Base-by-base conservation (phyloP, 2,113 vertebrate genomes). In the Epinephelus fuscoguttatus region DNA sequence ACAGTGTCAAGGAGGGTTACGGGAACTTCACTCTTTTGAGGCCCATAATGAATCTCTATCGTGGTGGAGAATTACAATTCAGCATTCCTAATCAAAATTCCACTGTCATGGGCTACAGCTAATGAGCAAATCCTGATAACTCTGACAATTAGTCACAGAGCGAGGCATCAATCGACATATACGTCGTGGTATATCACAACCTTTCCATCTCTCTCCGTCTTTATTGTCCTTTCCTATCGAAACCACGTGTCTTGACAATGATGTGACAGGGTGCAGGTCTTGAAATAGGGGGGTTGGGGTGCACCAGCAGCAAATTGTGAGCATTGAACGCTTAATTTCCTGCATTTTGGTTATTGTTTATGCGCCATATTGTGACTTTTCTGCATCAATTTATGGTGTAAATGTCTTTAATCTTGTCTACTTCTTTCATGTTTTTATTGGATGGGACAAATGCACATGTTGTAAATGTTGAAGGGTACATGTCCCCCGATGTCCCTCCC, bases 61-160 rank as follows among this genome's bases (percentile, higher is more conserved):
- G 2, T 78, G 52, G 61, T 50, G 21, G 7, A 64, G 49, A 82
- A 84, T 74, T 14, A 33, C 76, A 75, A 69, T 81, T 75, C 55
- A 59, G n/a, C 33, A 56, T 27, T 81, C 50, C 23, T 82, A 25
- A 85, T 90, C 60, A 81, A 75, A 85, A 83, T 86, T 70, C 68
- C 50, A 79, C 79, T 83, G 53, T 75, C 59, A 70, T 59, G 75
- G 42, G n/a, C 81, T 73, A 78, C 68, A 75, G 49, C 18, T 85
- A 83, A 84, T 72, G 62, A 75, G 76, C 23, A 82, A 40, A 72
- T 18, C 30, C 71, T 84, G 70, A 74, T 75, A 84, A 62, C 70
- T 42, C 12, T 55, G 42, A 33, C 21, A 60, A 53, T 82, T 77
- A 79, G 55, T 47, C 80, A 85, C 56, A 72, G 49, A 70, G 37